These are phyloP conservation scores for Orthosia incerta DNA, from an alignment of 2,888 invertebrate species.

Conservation along the genomic window DNA sequence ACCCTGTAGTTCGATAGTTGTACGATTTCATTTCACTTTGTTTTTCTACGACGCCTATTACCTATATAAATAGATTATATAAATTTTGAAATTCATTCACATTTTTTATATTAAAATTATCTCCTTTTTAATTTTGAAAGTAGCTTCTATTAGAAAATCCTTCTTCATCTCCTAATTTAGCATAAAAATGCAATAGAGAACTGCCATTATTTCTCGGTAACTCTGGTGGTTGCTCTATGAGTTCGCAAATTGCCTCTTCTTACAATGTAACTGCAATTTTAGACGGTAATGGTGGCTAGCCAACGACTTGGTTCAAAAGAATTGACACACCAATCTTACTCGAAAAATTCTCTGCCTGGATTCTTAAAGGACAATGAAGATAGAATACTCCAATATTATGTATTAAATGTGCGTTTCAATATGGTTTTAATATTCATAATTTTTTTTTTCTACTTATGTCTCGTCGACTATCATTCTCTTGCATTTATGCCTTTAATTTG, in stretches of 20 bases:
- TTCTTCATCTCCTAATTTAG: neutral
- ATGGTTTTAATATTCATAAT: neutral
- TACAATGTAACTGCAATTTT: slow-evolving; percentile 43
- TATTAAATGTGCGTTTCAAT: neutral
- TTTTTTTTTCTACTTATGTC: too few relatives aligned
- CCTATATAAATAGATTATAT: neutral
- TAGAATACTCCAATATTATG: neutral
- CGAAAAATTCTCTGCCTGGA: neutral
- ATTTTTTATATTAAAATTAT: neutral
- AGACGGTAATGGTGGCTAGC: slow-evolving; percentile 23
- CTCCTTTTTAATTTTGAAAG: neutral
- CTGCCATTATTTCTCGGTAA: slow-evolving; percentile 13
- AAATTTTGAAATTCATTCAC: neutral
- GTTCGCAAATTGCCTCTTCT: slow-evolving; percentile 28
- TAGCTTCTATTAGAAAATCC: neutral
- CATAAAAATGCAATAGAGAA: neutral
- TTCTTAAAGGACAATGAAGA: neutral
- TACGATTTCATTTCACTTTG: too few relatives aligned
- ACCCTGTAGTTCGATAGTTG: too few relatives aligned
- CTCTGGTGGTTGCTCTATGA: neutral
- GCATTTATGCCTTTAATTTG: too few relatives aligned
- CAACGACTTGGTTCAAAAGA: neutral
- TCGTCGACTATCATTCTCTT: too few relatives aligned
- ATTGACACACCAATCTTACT: neutral
- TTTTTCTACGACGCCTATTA: neutral